Base-by-base conservation (phyloP, 2,888 invertebrate species). In the Tetragonisca angustula region DNA sequence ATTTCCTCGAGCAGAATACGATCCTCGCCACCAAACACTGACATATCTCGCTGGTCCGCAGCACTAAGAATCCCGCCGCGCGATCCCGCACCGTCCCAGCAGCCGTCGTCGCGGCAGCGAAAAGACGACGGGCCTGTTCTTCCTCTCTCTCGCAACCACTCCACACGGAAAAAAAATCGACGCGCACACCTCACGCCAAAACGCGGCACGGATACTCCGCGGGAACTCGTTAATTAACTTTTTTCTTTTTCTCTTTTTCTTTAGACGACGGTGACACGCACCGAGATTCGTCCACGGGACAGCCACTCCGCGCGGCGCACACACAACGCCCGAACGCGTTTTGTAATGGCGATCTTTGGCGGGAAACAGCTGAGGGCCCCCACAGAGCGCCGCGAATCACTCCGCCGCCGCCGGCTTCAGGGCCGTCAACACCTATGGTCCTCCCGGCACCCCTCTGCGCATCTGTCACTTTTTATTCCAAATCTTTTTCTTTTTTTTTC, bases 291-390 rank as follows among this genome's bases (percentile, higher is more conserved):
- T 91, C 92, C 94, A 95, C 95, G 95, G 95, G 95, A 95, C 95
- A 95, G 95, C 95, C 89, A 91, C 89, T 91, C 90, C 89, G 95
- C 95, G 95, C 89, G 92, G 91, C 93, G 93, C 93, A 93, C 94
- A 93, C 93, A 93, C 94, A 93, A 94, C 94, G 94, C 94, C 94
- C 94, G 93, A 92, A 92, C 93, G 94, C 93, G 95, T 95, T 95
- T 95, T 95, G 96, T 95, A 96, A 96, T 96, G 96, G 96, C 95
- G 95, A 95, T 95, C 95, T 95, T 96, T 96, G 96, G 96, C 96
- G 96, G 96, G 96, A 96, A 96, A 96, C 96, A 96, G 96, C 96
- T 96, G 96, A 96, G 96, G 90, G 95, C 95, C 92, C 92, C 92
- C 91, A 90, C 93, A 91, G 91, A 91, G 91, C 88, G 84, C 86